Conservation (phyloP, 2,797 vertebrate genomes). For the Limosa lapponica region DNA sequence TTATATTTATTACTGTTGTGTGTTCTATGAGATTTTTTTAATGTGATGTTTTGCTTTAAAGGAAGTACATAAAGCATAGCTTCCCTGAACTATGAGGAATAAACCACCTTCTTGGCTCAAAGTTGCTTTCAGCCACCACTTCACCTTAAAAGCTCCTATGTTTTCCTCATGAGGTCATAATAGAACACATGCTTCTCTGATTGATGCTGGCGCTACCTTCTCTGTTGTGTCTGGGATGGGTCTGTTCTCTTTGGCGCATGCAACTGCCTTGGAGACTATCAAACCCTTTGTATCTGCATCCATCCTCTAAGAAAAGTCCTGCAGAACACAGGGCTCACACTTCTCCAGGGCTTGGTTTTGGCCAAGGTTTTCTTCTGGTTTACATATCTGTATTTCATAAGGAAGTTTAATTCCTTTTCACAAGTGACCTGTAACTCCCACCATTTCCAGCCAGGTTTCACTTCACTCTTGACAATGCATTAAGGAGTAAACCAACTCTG, state of each 20-base stretch:
- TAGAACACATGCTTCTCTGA: not conserved
- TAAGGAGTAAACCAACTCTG: not conserved
- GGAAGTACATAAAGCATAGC: not conserved
- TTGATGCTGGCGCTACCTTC: not conserved
- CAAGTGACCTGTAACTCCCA: not conserved
- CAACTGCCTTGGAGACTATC: not conserved
- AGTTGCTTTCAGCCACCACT: not conserved
- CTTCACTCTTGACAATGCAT: not conserved
- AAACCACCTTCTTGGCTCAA: not conserved
- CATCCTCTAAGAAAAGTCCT: not conserved
- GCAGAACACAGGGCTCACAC: not conserved
- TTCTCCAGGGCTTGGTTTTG: not conserved
- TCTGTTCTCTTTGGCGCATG: not conserved
- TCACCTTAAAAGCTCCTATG: not conserved
- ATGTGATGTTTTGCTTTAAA: not conserved
- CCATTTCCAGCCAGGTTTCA: not conserved
- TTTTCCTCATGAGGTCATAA: not conserved
- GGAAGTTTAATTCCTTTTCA: not conserved
- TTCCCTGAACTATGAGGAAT: not conserved
- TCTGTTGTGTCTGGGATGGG: not conserved
- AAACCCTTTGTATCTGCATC: not conserved
- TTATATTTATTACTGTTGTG: not conserved
- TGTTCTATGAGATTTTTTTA: not conserved
- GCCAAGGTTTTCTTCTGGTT: not conserved
- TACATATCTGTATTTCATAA: not conserved